phyloP scores from a whole-genome alignment of 2,888 invertebrate genomes.

The Melinopterus prodromus region DNA sequence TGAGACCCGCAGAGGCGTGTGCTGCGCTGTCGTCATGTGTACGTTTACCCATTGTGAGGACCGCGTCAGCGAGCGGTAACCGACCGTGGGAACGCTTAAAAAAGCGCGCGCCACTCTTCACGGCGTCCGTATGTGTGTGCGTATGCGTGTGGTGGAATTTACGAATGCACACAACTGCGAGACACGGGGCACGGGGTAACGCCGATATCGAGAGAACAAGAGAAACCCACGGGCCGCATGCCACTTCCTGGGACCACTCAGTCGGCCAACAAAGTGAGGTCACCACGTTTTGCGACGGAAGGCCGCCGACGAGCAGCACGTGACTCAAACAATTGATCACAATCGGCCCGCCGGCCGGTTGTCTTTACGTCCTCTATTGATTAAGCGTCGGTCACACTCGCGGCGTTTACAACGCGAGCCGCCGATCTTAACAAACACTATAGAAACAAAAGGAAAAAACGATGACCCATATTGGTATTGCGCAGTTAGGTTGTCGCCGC shows the following conservation, averaged over 20 bases:
- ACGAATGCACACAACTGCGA: not conserved
- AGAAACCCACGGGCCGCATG: slow-evolving; percentile 21
- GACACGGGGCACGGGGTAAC: slow-evolving; percentile 6
- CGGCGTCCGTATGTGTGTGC: not conserved
- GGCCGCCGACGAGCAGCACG: slow-evolving; percentile 25
- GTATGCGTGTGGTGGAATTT: slow-evolving; percentile 14
- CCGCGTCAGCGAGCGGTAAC: slow-evolving; percentile 7
- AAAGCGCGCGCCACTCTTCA: slow-evolving; percentile 13
- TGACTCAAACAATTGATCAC: slow-evolving; percentile 28
- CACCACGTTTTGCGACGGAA: slow-evolving; percentile 26
- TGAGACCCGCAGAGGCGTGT: not conserved
- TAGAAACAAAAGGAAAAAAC: not conserved
- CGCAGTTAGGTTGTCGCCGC: not conserved
- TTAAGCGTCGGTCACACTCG: slow-evolving; percentile 13
- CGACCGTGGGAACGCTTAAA: slow-evolving; percentile 21
- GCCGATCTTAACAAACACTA: not conserved
- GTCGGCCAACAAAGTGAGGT: slow-evolving; percentile 20
- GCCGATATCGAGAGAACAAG: slow-evolving; percentile 9
- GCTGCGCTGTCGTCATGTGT: slow-evolving; percentile 1
- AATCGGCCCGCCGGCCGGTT: slow-evolving; percentile 12
- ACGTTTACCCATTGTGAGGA: not conserved
- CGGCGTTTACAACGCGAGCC: slow-evolving; percentile 4
- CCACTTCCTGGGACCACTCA: slow-evolving; percentile 24
- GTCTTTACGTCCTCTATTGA: slow-evolving; percentile 6
- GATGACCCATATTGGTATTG: not conserved